Evolutionary conservation across 2,888 invertebrate genomes (phyloP), one percentile per base, ranked within the genome.

Genomic region (Adelognathus sp.): DNA sequence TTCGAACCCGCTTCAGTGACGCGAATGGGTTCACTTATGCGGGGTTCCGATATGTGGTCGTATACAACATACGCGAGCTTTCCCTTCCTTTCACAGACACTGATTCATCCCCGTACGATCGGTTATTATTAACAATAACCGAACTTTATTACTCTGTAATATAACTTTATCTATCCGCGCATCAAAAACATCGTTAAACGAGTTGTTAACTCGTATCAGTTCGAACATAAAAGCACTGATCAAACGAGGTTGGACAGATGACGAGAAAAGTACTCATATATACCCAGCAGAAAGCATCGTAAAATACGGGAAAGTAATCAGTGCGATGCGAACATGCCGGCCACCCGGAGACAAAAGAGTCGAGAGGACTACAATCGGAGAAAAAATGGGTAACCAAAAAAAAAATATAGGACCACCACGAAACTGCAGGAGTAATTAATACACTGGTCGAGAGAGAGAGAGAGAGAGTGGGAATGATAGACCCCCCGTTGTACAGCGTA

Each of bases 371-470:
- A 52, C 73, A 69, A 69, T 64, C 16, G 24, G 29, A 58, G 16
- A n/a, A n/a, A 63, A 69, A 64, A 74, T 73, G 33, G 69, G 77
- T 63, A 63, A 66, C 52, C 63, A 50, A 73, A 73, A 67, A 71
- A 50, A 69, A 67, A 72, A n/a, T n/a, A 63, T 33, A 54, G 56
- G 39, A 31, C 24, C 18, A 36, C 33, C 27, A 66, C 44, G 60
- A 70, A 58, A 63, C 58, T 70, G 60, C 70, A 29, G 36, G 71
- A 76, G 75, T 60, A 75, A 76, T 76, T 46, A 79, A 54, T 61
- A 52, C 31, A 56, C 16, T n/a, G 36, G 60, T 29, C 54, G 27
- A n/a, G 16, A 27, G 61, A n/a, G n/a, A n/a, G n/a, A n/a, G n/a
- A n/a, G n/a, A n/a, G n/a, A n/a, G n/a, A n/a, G n/a, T n/a, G n/a